These are phyloP conservation scores for Callitettix versicolor DNA, from an alignment of 1,140 invertebrate genomes.

Conservation along the genomic window DNA sequence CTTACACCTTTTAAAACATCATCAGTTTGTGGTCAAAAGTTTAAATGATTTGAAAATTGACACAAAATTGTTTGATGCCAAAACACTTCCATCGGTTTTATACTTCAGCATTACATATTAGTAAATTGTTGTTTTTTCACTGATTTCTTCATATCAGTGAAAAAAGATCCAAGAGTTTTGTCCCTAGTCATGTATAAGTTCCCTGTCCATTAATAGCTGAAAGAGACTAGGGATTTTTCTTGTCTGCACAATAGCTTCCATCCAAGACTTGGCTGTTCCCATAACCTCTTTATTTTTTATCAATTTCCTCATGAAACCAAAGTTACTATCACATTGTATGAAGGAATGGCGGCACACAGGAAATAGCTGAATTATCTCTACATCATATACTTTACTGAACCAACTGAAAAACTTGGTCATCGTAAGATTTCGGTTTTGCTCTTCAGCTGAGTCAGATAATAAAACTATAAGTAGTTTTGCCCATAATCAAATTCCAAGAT, in stretches of 20 bases:
- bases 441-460: conserved; percentile 6
- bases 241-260: conserved; percentile 12
- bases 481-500: conserved; percentile 20
- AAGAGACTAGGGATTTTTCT: conserved; percentile 13
- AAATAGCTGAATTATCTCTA: conserved; percentile 17
- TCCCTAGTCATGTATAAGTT: conserved; percentile 12
- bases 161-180: conserved; percentile 9
- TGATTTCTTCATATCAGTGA: background rate
- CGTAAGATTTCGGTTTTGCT: conserved; percentile 14
- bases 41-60: conserved; percentile 1
- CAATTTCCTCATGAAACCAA: conserved; percentile 19
- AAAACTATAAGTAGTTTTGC: conserved; percentile 15
- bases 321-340: conserved; percentile 22
- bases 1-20: too few species aligned
- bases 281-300: conserved; percentile 17
- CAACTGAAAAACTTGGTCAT: conserved; percentile 16
- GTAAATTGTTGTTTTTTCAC: background rate
- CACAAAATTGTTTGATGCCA: background rate
- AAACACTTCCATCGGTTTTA: background rate
- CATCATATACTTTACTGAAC: conserved; percentile 12
- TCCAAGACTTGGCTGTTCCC: conserved; percentile 11
- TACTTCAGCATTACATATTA: conserved; percentile 4
- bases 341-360: conserved; percentile 22
- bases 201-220: conserved; percentile 11
- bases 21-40: too few species aligned